Conservation (phyloP, 2,797 vertebrate genomes). For the Neopelma chrysocephalum region DNA sequence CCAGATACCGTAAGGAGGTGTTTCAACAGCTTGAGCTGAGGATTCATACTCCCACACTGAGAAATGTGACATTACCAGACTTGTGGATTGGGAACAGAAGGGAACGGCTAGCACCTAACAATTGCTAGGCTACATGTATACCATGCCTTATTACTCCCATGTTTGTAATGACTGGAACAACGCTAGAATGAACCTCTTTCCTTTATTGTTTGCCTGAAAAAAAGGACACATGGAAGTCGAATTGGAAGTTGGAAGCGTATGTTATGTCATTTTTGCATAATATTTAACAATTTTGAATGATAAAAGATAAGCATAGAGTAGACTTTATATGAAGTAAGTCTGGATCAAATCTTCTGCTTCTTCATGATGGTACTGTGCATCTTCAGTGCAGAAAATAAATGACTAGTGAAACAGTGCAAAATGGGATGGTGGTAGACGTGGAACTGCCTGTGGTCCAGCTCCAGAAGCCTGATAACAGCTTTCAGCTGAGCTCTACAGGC, state of each 20-base stretch:
- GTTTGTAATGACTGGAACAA: background rate
- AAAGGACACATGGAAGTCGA: background rate
- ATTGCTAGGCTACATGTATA: background rate
- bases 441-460: background rate
- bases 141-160: background rate
- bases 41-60: constrained; percentile 23
- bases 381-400: background rate
- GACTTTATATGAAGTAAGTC: background rate
- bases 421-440: too few relatives aligned
- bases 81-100: constrained; percentile 47
- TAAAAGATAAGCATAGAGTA: background rate
- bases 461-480: rapidly evolving
- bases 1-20: background rate
- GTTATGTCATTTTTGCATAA: background rate
- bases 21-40: constrained; percentile 50
- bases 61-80: constrained; percentile 32
- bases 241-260: background rate
- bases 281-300: background rate
- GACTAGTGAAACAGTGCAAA: background rate
- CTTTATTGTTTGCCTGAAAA: background rate
- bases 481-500: background rate
- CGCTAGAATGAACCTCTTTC: background rate
- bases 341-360: background rate
- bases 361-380: background rate
- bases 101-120: constrained; percentile 17